Base-by-base conservation (phyloP, 2,888 invertebrate genomes). In the Oscheius sp. region DNA sequence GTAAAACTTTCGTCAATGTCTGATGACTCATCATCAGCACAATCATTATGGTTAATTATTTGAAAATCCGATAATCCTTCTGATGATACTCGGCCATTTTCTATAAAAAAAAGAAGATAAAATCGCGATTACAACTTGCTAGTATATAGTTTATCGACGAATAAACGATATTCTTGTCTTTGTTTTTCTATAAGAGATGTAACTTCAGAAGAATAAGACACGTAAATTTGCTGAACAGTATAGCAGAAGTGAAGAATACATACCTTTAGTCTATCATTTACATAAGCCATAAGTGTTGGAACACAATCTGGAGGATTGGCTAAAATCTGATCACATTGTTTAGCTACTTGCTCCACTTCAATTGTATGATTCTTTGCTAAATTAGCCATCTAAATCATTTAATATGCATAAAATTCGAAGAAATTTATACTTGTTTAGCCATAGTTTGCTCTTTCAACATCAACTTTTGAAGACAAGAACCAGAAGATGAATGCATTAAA, bases 1-100 rank as follows among this genome's bases (percentile, higher is more conserved):
- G 83, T 82, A 62, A 82, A 84, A 54, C 82, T 81, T 61, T 83
- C 83, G 44, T 82, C 79, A 22, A 79, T 63, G n/a, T 71, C 73
- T 62, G 26, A 24, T 20, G 9, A 9, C 20, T 51, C 9, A n/a
- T 62, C n/a, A 28, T 54, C 54, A 17, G 36, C 14, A 12, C 57
- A 44, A 56, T 45, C 45, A n/a, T 62, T 9, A 38, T 36, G 22
- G n/a, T n/a, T n/a, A n/a, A n/a, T n/a, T 54, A 49, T 22, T 57
- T 33, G 17, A 62, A 61, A 26, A 65, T 51, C 14, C 2, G 22
- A 33, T n/a, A 41, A 44, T 9, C 44, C 22, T 3, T 17, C 28
- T n/a, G 54, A 36, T 4, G 54, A 33, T 12, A 36, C 54, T 33
- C 6, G 5, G n/a, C 54, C 54, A 54, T 26, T 22, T 6, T 61